A percentile compares a stretch with the other conserved stretches of the same genome.
Evolutionary conservation across 2,113 vertebrate genomes (phyloP).

Genomic region (Gila orcuttii): DNA sequence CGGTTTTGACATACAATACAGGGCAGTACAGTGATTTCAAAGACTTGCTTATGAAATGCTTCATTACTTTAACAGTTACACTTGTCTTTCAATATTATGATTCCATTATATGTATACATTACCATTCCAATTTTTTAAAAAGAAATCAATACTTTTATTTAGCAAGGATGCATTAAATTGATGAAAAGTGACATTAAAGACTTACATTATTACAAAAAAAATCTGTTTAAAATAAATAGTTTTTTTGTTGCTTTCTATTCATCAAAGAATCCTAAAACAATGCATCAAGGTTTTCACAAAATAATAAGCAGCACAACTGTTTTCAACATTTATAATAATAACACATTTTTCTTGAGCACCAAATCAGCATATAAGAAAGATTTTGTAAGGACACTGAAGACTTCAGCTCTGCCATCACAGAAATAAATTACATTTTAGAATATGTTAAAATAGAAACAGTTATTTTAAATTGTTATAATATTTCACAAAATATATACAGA

Average conservation of each 20-base stretch:
- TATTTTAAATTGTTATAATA: neutral
- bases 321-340: neutral
- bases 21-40: slow-evolving; percentile 53
- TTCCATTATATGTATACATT: neutral
- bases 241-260: too few species aligned
- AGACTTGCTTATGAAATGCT: slow-evolving; percentile 19
- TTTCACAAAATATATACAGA: neutral
- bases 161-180: neutral
- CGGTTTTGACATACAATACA: slow-evolving; percentile 64
- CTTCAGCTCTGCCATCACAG: too few species aligned
- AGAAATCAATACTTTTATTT: too few species aligned
- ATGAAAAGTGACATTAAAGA: neutral
- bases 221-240: too few species aligned
- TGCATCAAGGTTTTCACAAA: neutral
- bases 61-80: neutral
- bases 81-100: neutral
- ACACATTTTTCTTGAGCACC: neutral
- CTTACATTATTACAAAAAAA: too few species aligned
- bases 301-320: neutral
- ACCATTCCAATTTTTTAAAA: neutral
- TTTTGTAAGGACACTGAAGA: neutral
- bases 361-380: neutral
- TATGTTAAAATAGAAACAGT: neutral
- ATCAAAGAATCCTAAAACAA: too few species aligned
- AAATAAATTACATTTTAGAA: neutral